A percentile compares a stretch with the other conserved stretches of the same genome.
phyloP scores from a whole-genome alignment of 2,113 vertebrate species.

The Dipodomys spectabilis region DNA sequence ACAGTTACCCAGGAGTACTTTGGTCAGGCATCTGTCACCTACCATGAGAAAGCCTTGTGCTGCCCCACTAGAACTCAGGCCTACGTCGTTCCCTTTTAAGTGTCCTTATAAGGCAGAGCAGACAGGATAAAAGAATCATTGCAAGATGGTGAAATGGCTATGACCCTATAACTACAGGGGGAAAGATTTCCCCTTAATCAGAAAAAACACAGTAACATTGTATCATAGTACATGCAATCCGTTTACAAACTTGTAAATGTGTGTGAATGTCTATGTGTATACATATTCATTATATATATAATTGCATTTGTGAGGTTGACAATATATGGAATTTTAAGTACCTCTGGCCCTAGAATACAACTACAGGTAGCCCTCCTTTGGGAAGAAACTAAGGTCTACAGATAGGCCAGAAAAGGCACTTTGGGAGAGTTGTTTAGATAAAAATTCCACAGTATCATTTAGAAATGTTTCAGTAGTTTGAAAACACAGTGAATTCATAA shows the following conservation, averaged over 20 bases:
- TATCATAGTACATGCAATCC: conserved; percentile 65
- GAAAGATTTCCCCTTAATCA: conserved; percentile 63
- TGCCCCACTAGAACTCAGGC: background rate
- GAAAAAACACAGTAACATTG: conserved; percentile 65
- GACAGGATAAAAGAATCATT: conserved; percentile 66
- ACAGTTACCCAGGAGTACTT: background rate
- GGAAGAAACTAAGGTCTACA: conserved; percentile 1
- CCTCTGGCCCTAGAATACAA: background rate
- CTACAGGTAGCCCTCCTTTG: background rate
- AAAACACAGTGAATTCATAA: conserved; percentile 40
- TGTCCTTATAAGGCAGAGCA: conserved; percentile 43
- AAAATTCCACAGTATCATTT: conserved; percentile 8
- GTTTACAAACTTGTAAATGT: conserved; percentile 55
- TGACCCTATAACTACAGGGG: conserved; percentile 27
- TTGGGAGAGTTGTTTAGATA: background rate
- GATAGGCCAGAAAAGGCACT: background rate
- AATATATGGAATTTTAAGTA: background rate
- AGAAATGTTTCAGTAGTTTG: background rate
- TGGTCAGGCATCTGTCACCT: conserved; percentile 45
- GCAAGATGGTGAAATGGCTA: conserved; percentile 70
- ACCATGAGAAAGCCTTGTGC: background rate
- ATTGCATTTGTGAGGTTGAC: background rate
- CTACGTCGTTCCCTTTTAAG: conserved; percentile 13
- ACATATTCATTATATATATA: background rate
- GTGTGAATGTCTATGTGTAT: background rate